These are phyloP conservation scores for Bombus soroeensis DNA, from an alignment of 1,140 invertebrate species.

Conservation along the genomic window DNA sequence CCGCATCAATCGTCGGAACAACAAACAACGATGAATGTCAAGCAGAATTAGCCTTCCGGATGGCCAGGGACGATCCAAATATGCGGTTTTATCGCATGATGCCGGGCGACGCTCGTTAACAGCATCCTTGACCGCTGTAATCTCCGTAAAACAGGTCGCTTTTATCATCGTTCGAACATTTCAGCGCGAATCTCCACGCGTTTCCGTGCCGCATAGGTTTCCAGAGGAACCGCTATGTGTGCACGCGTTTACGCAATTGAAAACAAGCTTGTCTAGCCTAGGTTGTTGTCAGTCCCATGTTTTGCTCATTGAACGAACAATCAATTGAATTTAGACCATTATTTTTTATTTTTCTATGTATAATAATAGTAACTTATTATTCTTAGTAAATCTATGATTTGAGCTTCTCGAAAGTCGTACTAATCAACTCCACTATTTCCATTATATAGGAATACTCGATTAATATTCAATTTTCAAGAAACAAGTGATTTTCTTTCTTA, in stretches of 20 bases:
- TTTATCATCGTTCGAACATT: slow-evolving; percentile 63
- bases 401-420: no score
- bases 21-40: slow-evolving; percentile 5
- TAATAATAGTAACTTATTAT: no score
- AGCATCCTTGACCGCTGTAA: slow-evolving; percentile 61
- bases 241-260: slow-evolving; percentile 38
- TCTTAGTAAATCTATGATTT: no score
- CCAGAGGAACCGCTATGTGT: background rate
- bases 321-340: slow-evolving; percentile 1
- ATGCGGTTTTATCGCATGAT: slow-evolving; percentile 45
- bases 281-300: slow-evolving; percentile 3
- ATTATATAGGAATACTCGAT: no score
- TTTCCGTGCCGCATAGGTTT: slow-evolving; percentile 44
- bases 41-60: background rate
- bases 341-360: background rate
- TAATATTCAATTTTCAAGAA: no score
- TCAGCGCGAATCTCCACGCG: slow-evolving; percentile 48
- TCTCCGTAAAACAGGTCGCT: slow-evolving; percentile 64
- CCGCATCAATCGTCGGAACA: slow-evolving; percentile 11
- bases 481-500: no score
- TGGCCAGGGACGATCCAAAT: slow-evolving; percentile 28
- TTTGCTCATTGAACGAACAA: slow-evolving; percentile 51
- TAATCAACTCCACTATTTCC: no score
- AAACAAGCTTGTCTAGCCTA: slow-evolving; percentile 47
- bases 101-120: slow-evolving; percentile 56